phyloP scores from a whole-genome alignment of 2,113 vertebrate genomes.

The Elachura formosa region DNA sequence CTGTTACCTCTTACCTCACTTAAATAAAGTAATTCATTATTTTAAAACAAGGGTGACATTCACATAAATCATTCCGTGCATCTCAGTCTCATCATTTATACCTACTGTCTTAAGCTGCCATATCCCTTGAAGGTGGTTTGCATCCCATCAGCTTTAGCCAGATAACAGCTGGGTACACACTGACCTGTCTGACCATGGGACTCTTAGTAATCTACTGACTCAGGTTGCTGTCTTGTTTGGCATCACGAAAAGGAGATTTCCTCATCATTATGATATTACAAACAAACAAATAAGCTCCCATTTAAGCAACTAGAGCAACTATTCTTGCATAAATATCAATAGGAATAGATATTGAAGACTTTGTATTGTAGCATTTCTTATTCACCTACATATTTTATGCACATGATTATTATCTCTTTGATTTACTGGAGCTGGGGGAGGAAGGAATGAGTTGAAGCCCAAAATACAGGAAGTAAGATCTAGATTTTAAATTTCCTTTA shows the following conservation, averaged over 20 bases:
- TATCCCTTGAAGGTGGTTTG: neutral
- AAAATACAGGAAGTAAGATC: neutral
- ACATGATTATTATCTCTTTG: neutral
- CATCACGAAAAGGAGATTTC: neutral
- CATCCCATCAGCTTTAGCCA: neutral
- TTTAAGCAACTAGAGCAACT: neutral
- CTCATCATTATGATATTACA: neutral
- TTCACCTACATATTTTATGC: neutral
- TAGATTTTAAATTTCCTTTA: neutral
- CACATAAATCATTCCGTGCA: neutral
- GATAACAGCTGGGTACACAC: neutral
- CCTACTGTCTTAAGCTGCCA: neutral
- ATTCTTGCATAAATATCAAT: neutral
- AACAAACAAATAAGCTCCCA: neutral
- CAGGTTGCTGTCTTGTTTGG: neutral
- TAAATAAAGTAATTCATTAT: neutral
- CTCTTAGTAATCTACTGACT: neutral
- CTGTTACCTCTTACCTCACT: neutral
- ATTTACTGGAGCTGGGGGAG: neutral
- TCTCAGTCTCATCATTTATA: neutral
- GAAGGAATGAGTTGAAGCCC: neutral
- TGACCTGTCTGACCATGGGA: neutral
- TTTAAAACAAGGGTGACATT: neutral
- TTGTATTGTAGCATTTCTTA: neutral
- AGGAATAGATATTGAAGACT: neutral